Evolutionary conservation across 1,140 invertebrate genomes (phyloP).

Genomic region (Bombus sylvicola): DNA sequence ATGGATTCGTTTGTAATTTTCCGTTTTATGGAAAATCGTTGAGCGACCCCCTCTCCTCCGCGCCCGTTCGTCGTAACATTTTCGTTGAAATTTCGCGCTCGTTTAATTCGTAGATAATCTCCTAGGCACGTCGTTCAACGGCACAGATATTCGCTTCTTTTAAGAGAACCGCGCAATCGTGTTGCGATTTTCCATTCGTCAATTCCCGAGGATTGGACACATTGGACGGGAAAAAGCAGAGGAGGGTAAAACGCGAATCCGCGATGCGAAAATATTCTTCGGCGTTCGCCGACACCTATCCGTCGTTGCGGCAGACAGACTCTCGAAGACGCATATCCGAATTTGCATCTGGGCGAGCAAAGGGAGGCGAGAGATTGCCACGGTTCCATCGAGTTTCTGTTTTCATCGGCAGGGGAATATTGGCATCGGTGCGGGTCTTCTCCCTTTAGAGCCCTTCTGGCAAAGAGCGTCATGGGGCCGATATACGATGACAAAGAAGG

Average conservation of each 20-base stretch:
- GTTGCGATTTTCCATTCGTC: neutral
- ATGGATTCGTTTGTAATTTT: neutral
- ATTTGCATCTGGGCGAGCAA: conserved; percentile 47
- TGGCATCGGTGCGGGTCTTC: conserved; percentile 31
- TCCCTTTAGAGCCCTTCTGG: conserved; percentile 48
- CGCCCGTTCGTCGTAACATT: too few relatives aligned
- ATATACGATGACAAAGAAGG: conserved; percentile 45
- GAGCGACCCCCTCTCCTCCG: too few relatives aligned
- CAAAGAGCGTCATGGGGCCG: conserved; percentile 57
- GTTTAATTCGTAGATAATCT: neutral
- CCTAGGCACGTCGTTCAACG: neutral
- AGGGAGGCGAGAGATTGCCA: conserved; percentile 33
- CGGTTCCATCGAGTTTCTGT: conserved; percentile 57
- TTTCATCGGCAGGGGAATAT: conserved; percentile 62
- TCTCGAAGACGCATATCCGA: conserved; percentile 53
- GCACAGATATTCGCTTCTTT: neutral
- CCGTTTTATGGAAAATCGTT: neutral
- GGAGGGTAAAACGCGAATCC: neutral
- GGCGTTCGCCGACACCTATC: conserved; percentile 30
- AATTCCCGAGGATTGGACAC: neutral
- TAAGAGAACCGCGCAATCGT: too few relatives aligned
- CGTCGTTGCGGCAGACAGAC: conserved; percentile 3
- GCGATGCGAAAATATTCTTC: conserved; percentile 48
- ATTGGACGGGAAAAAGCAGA: too few relatives aligned
- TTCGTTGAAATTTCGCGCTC: neutral